Base-by-base conservation (phyloP, 2,888 invertebrate genomes). In the Ptychoptera albimana region DNA sequence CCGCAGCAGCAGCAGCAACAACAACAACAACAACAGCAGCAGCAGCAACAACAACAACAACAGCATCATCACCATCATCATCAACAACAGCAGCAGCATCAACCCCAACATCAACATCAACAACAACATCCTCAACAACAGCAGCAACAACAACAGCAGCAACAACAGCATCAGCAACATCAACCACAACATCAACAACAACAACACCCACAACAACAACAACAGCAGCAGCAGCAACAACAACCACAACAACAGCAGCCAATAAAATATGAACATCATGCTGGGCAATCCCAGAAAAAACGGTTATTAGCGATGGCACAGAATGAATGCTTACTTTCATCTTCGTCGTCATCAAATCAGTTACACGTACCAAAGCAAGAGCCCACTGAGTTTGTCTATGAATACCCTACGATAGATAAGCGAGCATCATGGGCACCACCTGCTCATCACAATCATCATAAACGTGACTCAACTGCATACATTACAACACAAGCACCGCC, bases 261-360 rank as follows among this genome's bases (percentile, higher is more conserved):
- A 50, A 60, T 64, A 32, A 65, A 64, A 46, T 64, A 64, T 47
- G 64, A 65, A 49, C 63, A 64, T 2, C 50, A 50, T 39, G 69
- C 75, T 50, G 79, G 79, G 9, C 82, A 84, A 60, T 84, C 85
- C 43, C 88, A 91, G 67, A 91, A 91, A 74, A 91, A 91, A 63
- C 75, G 89, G 29, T 69, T 91, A 44, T 66, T 91, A 49, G 88
- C 88, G 44, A 86, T 91, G 67, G 87, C 86, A 45, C 87, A 88
- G 58, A 79, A 77, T 13, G 81, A 82, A 55, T 79, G 78, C 55
- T 72, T 73, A 62, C 64, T 75, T 57, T 75, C 77, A 53, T 74
- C 79, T 55, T 45, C 48, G 45, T 48, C 47, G 42, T 43, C 50
- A 2, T 43, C 47, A 2, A 49, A 52, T 50, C 55, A 64, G 52